A percentile compares a stretch with the other conserved stretches of the same genome.
Conservation (phyloP, 1,140 invertebrate species). For the Dendrolimus punctatus region DNA sequence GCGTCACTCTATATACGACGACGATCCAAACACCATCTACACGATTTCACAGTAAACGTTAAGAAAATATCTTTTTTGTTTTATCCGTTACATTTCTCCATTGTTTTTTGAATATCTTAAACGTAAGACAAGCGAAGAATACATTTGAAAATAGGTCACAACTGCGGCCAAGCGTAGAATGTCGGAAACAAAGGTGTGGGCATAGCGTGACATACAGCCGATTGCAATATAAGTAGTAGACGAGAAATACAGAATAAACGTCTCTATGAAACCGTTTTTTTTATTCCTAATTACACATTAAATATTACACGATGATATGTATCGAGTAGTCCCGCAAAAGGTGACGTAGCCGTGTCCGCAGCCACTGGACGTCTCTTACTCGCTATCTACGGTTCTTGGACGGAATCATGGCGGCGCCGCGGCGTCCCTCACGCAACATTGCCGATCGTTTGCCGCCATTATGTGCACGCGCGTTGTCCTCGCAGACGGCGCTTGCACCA, state of each 20-base stretch:
- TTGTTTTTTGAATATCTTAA: background rate
- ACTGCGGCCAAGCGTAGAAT: constrained; percentile 32
- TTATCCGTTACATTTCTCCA: constrained; percentile 10
- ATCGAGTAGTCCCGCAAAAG: constrained; percentile 70
- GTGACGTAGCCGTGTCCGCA: constrained; percentile 69
- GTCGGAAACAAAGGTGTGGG: constrained; percentile 38
- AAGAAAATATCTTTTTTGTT: constrained; percentile 33
- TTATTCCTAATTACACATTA: constrained; percentile 67
- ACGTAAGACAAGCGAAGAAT: constrained; percentile 25
- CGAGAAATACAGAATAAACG: constrained; percentile 64
- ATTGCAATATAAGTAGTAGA: constrained; percentile 62
- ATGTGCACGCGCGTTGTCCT: constrained; percentile 8
- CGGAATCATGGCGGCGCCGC: constrained; percentile 63
- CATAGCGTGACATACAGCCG: constrained; percentile 64
- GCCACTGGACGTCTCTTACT: constrained; percentile 70
- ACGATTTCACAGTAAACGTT: constrained; percentile 49
- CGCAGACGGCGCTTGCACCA: constrained; percentile 6
- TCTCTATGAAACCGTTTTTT: constrained; percentile 65
- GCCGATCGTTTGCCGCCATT: constrained; percentile 14
- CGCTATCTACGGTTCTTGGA: constrained; percentile 68
- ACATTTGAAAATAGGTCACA: constrained; percentile 15
- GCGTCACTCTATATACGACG: constrained; percentile 32
- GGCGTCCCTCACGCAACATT: constrained; percentile 29
- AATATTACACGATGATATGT: constrained; percentile 71
- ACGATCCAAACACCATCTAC: constrained; percentile 39